A percentile compares a stretch with the other conserved stretches of the same genome.
These are phyloP conservation scores for Smittia sp. DNA, from an alignment of 2,888 invertebrate genomes.

Conservation along the genomic window DNA sequence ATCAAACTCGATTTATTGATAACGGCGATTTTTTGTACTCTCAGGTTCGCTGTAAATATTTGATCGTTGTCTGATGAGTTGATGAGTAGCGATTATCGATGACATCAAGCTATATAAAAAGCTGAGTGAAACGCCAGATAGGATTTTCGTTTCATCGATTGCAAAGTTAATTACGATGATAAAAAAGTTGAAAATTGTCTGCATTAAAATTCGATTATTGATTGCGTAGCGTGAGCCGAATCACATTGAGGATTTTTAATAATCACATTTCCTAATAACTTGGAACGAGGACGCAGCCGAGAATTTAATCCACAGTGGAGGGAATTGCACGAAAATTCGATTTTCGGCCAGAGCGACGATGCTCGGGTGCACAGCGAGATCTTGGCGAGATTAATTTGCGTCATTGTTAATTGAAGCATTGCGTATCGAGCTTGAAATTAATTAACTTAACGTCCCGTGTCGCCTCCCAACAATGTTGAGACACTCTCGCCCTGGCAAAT, in stretches of 20 bases:
- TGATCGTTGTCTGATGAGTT: conserved; percentile 40
- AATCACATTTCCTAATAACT: not conserved
- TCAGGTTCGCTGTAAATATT: conserved; percentile 31
- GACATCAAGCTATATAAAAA: conserved; percentile 32
- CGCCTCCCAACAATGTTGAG: conserved; percentile 4
- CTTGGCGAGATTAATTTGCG: not conserved
- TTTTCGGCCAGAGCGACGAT: not conserved
- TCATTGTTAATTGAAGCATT: conserved; percentile 17
- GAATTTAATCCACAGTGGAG: not conserved
- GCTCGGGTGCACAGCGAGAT: not conserved
- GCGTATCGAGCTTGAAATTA: not conserved
- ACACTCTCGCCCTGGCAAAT: not conserved
- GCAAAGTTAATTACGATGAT: conserved; percentile 39
- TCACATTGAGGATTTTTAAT: conserved; percentile 4
- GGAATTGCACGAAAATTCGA: not conserved
- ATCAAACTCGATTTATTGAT: conserved; percentile 41
- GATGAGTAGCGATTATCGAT: conserved; percentile 40
- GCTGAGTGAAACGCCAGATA: not conserved
- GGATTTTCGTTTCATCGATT: conserved; percentile 33
- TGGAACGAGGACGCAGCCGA: not conserved
- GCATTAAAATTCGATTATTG: conserved; percentile 40
- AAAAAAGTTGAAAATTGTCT: conserved; percentile 28
- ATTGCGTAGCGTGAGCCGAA: conserved; percentile 13
- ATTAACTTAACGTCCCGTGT: conserved; percentile 4
- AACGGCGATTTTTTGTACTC: conserved; percentile 6